These are phyloP conservation scores for Stigmatopora nigra DNA, from an alignment of 2,113 vertebrate species.

Conservation along the genomic window DNA sequence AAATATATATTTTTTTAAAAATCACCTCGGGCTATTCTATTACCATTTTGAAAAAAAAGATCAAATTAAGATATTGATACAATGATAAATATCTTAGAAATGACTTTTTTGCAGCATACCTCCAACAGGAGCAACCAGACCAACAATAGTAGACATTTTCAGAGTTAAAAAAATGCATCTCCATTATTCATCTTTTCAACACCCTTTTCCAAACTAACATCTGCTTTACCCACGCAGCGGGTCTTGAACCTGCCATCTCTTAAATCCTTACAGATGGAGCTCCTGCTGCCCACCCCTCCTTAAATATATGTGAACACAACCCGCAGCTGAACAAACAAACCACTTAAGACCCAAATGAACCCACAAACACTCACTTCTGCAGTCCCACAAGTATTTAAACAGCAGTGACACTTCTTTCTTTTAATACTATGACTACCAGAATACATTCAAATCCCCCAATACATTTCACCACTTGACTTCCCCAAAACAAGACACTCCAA, in stretches of 20 bases:
- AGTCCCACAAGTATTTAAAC: constrained; percentile 1
- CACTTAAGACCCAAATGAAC: constrained; percentile 19
- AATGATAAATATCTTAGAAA: too few relatives aligned
- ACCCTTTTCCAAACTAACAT: background rate
- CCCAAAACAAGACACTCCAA: background rate
- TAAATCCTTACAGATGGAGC: constrained; percentile 11
- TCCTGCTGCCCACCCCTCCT: background rate
- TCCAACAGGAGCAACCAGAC: background rate
- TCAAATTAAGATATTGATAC: background rate
- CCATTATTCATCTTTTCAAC: background rate
- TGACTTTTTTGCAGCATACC: background rate
- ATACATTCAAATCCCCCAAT: background rate
- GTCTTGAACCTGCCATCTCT: constrained; percentile 7
- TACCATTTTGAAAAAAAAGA: background rate
- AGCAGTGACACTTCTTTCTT: background rate
- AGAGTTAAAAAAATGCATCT: background rate
- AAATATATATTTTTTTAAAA: too few relatives aligned
- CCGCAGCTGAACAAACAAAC: constrained; percentile 6
- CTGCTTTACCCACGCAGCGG: background rate
- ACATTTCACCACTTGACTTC: background rate
- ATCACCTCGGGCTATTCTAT: too few relatives aligned
- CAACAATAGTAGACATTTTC: background rate
- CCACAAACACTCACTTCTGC: constrained; percentile 18
- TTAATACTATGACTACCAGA: background rate
- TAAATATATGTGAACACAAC: constrained; percentile 1